Base-by-base conservation (phyloP, 2,888 invertebrate genomes). In the Acleris laterana region DNA sequence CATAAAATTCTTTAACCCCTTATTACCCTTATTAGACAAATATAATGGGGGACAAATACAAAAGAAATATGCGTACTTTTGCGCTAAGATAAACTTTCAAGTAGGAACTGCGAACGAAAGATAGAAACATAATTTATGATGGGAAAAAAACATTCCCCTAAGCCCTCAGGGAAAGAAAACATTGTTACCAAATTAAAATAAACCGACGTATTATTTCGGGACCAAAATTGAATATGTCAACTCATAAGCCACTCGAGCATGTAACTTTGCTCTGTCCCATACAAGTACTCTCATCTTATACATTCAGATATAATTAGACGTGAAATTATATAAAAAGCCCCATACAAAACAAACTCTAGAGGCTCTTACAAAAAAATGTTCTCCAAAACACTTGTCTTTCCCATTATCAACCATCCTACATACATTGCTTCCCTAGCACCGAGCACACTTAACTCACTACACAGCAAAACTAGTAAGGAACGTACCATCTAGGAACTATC, bases 361-460 rank as follows among this genome's bases (percentile, higher is more conserved):
- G 68, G 63, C 70, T 68, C 74, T 74, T 57, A 63, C 48, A 63
- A 69, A 74, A 72, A 74, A 13, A 63, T 72, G 70, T 71, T 69
- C 70, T 68, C 72, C 62, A 50, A 56, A 70, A 66, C 57, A 57
- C 63, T 56, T 69, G 69, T 63, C 63, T 49, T 20, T 5, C 58
- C 44, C 64, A 70, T 60, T 32, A 61, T 48, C 11, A 60, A 42
- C 19, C 3, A 20, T 6, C 46, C 52, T n/a, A 19, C 3, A 51
- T 50, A 25, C 60, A 55, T 55, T 60, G 11, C 53, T 25, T 11
- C 7, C 58, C 52, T 32, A 17, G 22, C 25, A 51, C 9, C 3
- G 38, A 49, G 11, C 22, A 25, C 1, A n/a, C 49, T 20, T 20
- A 13, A 55, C 2, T 1, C 6, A 42, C 22, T 49, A 6, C 7